Evolutionary conservation across 1,140 invertebrate species (phyloP).

Genomic region (Mizuhopecten yessoensis): DNA sequence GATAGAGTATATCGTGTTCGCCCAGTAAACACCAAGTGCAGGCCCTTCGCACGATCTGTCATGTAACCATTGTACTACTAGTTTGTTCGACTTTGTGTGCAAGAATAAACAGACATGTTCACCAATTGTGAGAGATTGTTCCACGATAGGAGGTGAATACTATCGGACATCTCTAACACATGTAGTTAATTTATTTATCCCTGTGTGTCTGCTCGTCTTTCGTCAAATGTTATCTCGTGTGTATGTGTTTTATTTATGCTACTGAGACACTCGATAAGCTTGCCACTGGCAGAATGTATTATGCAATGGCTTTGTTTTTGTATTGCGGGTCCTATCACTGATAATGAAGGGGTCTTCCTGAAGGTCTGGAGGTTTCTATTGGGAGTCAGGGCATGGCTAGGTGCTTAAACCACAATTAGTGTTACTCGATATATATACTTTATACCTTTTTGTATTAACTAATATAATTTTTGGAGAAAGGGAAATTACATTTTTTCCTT

Average conservation of each 20-base stretch:
- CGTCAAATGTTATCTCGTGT: constrained; percentile 26
- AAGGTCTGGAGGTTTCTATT: neutral
- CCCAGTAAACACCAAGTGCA: neutral
- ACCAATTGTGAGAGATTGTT: constrained; percentile 38
- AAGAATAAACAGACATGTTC: constrained; percentile 34
- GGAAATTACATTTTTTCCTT: too few relatives aligned
- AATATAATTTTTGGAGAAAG: too few relatives aligned
- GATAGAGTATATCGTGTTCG: neutral
- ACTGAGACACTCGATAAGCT: constrained; percentile 32
- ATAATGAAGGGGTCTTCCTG: neutral
- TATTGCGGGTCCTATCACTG: neutral
- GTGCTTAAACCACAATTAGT: neutral
- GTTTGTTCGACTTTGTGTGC: constrained; percentile 7
- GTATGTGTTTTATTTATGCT: constrained; percentile 39
- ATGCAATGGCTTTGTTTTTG: constrained; percentile 27
- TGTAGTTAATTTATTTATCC: constrained; percentile 28
- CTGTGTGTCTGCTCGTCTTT: constrained; percentile 37
- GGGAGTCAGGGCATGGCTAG: neutral
- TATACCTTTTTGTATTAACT: too few relatives aligned
- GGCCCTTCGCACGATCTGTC: neutral
- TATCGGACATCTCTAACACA: neutral
- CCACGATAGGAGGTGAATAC: neutral
- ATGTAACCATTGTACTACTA: neutral
- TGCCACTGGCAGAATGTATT: constrained; percentile 37
- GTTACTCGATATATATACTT: too few relatives aligned